Percentiles rank a stretch among this genome's conserved stretches.
These are phyloP conservation scores for Salminus brasiliensis DNA, from an alignment of 2,113 vertebrate genomes.

Conservation along the genomic window DNA sequence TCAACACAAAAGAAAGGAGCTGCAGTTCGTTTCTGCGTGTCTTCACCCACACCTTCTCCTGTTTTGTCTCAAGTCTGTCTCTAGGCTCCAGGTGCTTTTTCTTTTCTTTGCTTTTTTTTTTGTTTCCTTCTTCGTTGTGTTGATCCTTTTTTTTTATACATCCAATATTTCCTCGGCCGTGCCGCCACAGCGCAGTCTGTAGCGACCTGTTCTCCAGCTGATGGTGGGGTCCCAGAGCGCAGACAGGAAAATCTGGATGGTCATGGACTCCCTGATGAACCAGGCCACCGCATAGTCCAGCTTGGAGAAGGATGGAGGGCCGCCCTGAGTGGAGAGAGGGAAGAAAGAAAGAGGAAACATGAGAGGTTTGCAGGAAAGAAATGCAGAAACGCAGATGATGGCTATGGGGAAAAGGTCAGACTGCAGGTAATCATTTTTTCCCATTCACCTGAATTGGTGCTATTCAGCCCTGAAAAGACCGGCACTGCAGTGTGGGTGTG, in stretches of 20 bases:
- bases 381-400: background rate
- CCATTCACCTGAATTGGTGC: too few relatives aligned
- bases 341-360: background rate
- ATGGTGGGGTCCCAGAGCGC: slow-evolving; percentile 98
- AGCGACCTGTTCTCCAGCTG: slow-evolving; percentile 97
- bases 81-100: background rate
- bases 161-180: slow-evolving; percentile 97
- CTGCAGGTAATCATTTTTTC: too few relatives aligned
- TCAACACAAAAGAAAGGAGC: background rate
- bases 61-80: slow-evolving; percentile 8
- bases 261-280: slow-evolving; percentile 99
- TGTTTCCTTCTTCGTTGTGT: background rate
- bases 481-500: too few relatives aligned
- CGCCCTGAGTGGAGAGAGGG: slow-evolving; percentile 72
- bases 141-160: slow-evolving; percentile 74
- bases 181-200: slow-evolving; percentile 93
- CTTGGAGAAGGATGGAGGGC: slow-evolving; percentile 91
- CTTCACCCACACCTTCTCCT: slow-evolving; percentile 10
- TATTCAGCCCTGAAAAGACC: too few relatives aligned
- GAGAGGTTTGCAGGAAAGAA: background rate
- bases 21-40: slow-evolving; percentile 12
- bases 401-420: too few relatives aligned
- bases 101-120: background rate
- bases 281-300: slow-evolving; percentile 97
- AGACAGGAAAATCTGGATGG: slow-evolving; percentile 97